Evolutionary conservation across 2,888 invertebrate genomes (phyloP), one percentile per base, ranked within the genome.

Genomic region (Sthenelais limicola): DNA sequence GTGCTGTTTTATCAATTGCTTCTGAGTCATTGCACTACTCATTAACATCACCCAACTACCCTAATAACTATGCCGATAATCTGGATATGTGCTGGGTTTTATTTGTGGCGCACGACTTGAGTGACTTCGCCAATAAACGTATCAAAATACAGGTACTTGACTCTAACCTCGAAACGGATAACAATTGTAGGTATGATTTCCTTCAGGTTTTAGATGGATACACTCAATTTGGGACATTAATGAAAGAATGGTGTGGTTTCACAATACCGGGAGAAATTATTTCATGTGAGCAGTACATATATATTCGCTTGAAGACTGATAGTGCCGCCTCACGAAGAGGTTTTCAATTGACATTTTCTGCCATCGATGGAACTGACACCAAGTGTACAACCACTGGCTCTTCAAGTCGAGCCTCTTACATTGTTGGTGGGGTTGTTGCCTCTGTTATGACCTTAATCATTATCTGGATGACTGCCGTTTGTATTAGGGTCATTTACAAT

Each of bases 201-300:
- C 15, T 56, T 1, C 18, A 18, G 1, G 30, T 56, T 4, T 3
- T n/a, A 28, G 56, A 56, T 56, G 56, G 56, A 9, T 32, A 56
- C 18, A 56, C n/a, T 30, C 32, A 32, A 3, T 2, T 15, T 1
- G 12, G 15, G 18, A 56, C 30, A 32, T 33, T 56, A 21, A 56
- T 56, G 30, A 21, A 33, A 1, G 56, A 33, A 15, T 56, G 56
- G 56, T 56, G 56, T 56, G 56, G 56, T 21, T 30, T n/a, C 18
- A 56, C 32, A 15, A 32, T 28, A 30, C 56, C 56, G 21, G 3
- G 2, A 3, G 30, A 32, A 4, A 3, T 32, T 3, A 33, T 56
- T 2, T 56, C 56, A 2, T 56, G 56, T 21, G 56, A 56, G 21
- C 56, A 56, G 30, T 15, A 56, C 18, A 18, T 56, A 7, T 56